These are phyloP conservation scores for Gulo gulo DNA, from an alignment of 2,113 vertebrate species.

Conservation along the genomic window DNA sequence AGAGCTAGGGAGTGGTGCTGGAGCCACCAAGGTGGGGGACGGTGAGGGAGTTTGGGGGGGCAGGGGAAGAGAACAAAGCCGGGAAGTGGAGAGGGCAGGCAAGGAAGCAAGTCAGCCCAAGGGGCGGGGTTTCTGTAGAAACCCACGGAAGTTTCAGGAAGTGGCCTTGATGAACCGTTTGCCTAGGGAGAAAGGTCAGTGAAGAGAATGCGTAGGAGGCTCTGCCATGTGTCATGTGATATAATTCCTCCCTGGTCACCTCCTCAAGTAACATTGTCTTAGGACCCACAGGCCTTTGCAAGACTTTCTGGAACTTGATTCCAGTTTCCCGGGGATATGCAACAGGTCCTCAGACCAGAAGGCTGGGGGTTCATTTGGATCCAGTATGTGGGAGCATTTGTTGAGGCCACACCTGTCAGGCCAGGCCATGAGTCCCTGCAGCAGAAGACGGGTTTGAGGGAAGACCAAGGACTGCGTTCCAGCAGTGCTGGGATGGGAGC, in stretches of 20 bases:
- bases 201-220: background rate
- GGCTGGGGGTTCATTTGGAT: background rate
- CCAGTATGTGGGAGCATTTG: background rate
- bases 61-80: background rate
- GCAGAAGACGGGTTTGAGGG: background rate
- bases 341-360: background rate
- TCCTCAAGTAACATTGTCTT: background rate
- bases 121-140: background rate
- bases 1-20: background rate
- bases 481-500: rapidly evolving
- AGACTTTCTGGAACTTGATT: background rate
- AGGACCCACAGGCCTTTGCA: background rate
- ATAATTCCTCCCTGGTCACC: background rate
- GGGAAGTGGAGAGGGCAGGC: background rate
- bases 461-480: background rate
- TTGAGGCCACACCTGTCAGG: background rate
- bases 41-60: too few species aligned
- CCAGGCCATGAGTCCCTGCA: background rate
- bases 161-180: background rate
- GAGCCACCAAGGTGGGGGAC: too few species aligned
- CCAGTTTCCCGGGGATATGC: background rate
- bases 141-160: background rate
- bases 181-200: background rate
- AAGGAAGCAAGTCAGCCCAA: background rate
- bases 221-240: background rate